Evolutionary conservation across 2,113 vertebrate species (phyloP).

Genomic region (Phrynocephalus versicolor): DNA sequence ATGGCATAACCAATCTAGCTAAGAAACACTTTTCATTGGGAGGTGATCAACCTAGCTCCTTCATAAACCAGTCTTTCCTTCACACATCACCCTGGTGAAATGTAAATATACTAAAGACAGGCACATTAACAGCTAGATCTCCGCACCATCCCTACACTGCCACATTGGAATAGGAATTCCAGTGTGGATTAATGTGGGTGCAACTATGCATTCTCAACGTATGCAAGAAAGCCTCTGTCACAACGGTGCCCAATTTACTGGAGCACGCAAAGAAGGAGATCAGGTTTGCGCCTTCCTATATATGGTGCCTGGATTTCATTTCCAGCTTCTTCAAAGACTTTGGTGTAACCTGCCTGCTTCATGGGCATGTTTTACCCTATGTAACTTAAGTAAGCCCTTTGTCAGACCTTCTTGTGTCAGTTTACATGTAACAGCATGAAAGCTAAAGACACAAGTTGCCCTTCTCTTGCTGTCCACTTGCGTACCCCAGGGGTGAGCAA

Average conservation of each 20-base stretch:
- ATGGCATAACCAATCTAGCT: not conserved
- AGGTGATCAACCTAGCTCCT: not conserved
- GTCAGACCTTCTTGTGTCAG: not conserved
- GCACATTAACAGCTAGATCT: not conserved
- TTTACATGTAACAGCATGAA: not conserved
- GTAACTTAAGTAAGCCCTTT: conserved; percentile 2
- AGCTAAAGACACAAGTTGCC: not conserved
- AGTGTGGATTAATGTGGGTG: not conserved
- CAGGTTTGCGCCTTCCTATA: not conserved
- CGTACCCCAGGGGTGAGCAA: too few relatives aligned
- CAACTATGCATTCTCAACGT: not conserved
- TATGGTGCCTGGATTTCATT: not conserved
- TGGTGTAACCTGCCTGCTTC: not conserved
- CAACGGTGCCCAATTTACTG: not conserved
- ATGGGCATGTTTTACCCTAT: not conserved
- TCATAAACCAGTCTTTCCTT: not conserved
- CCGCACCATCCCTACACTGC: not conserved
- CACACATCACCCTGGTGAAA: not conserved
- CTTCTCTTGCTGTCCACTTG: not conserved
- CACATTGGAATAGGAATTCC: not conserved
- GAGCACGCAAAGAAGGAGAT: not conserved
- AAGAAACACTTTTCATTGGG: not conserved
- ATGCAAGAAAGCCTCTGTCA: not conserved
- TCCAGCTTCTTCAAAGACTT: not conserved
- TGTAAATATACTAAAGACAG: not conserved